Evolutionary conservation across 2,888 invertebrate genomes (phyloP).

Genomic region (Mythimna albipuncta): DNA sequence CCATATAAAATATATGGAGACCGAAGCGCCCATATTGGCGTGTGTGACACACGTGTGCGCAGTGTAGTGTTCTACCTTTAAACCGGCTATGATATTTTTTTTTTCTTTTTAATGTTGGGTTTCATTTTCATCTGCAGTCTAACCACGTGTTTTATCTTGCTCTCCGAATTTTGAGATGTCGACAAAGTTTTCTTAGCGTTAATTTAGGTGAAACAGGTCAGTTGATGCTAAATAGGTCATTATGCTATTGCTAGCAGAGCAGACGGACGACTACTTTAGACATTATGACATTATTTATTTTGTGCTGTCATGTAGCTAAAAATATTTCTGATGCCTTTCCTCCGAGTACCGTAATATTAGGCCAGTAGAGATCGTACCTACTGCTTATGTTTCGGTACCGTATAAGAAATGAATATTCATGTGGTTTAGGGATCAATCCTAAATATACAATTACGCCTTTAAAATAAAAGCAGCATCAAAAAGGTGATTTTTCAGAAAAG

Average conservation of each 20-base stretch:
- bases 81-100: no score
- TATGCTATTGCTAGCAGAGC: slow-evolving; percentile 14
- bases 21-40: no score
- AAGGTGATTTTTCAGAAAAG: no score
- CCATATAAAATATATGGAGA: no score
- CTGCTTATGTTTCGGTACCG: neutral
- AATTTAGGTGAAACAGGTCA: slow-evolving; percentile 25
- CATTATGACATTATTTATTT: slow-evolving; percentile 28
- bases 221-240: slow-evolving; percentile 26
- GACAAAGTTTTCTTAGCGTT: neutral
- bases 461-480: neutral
- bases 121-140: no score
- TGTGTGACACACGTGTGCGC: no score
- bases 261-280: slow-evolving; percentile 1
- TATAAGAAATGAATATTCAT: no score
- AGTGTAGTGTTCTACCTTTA: no score
- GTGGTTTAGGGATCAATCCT: neutral
- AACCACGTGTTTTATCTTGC: no score
- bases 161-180: neutral
- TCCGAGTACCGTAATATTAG: neutral
- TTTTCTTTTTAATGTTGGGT: no score
- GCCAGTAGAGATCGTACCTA: neutral
- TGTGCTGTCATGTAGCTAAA: slow-evolving; percentile 25
- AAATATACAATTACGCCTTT: neutral
- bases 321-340: slow-evolving; percentile 24